Conservation (phyloP, 1,140 invertebrate genomes). For the Antheraea pernyi region DNA sequence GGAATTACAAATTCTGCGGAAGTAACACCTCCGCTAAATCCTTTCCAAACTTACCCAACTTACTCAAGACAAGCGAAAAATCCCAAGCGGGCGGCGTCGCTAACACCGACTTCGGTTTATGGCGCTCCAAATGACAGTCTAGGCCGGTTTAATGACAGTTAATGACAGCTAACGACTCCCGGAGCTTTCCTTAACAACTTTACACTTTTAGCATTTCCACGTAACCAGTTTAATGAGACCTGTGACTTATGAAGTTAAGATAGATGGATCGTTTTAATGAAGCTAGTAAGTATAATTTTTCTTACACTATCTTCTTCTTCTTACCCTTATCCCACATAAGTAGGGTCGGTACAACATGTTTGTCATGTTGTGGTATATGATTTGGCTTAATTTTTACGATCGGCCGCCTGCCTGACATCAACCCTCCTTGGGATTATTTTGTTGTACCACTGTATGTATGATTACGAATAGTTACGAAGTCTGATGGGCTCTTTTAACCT, state of each 20-base stretch:
- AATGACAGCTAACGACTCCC: constrained; percentile 38
- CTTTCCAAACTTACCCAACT: background rate
- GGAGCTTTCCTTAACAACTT: constrained; percentile 42
- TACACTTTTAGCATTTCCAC: constrained; percentile 25
- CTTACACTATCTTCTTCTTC: no score
- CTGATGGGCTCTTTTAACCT: no score
- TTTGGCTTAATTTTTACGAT: no score
- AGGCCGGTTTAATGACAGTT: constrained; percentile 46
- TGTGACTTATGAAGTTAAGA: background rate
- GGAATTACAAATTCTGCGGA: background rate
- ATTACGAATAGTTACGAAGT: no score
- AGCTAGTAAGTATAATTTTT: no score
- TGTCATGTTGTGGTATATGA: no score
- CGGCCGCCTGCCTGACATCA: no score
- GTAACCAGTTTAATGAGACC: constrained; percentile 1
- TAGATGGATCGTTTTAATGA: background rate
- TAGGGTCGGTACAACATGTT: no score
- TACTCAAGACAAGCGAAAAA: constrained; percentile 29
- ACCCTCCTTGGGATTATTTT: no score
- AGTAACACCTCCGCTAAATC: background rate
- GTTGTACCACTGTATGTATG: no score
- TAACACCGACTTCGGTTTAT: constrained; percentile 23
- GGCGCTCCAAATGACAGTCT: constrained; percentile 37
- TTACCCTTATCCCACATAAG: no score
- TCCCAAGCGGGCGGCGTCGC: constrained; percentile 33